Conservation (phyloP, 2,888 invertebrate genomes). For the Tenodera sinensis region DNA sequence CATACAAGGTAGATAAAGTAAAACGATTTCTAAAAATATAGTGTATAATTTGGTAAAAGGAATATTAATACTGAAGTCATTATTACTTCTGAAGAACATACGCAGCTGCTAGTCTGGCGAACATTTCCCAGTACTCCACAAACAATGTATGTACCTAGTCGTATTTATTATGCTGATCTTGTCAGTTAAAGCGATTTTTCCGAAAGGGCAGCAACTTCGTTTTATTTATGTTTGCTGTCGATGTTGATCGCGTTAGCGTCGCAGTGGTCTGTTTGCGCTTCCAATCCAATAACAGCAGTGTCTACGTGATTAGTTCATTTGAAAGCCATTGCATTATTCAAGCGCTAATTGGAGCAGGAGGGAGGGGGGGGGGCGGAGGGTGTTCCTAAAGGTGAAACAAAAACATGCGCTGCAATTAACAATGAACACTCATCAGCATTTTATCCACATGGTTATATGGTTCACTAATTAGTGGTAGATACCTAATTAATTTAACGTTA, state of each 20-base stretch:
- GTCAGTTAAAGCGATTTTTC: background rate
- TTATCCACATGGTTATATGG: background rate
- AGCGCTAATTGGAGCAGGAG: background rate
- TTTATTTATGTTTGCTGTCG: background rate
- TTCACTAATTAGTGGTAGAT: background rate
- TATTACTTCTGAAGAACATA: too few relatives aligned
- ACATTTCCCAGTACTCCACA: background rate
- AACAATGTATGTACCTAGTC: background rate
- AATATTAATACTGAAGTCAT: too few relatives aligned
- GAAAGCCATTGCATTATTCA: background rate
- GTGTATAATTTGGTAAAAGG: too few relatives aligned
- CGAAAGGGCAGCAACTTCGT: background rate
- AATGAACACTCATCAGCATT: background rate
- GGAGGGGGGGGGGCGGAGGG: too few relatives aligned
- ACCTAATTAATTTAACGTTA: too few relatives aligned
- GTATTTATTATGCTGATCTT: background rate
- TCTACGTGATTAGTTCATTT: background rate
- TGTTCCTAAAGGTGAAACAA: background rate
- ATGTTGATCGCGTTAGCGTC: background rate
- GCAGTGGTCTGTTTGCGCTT: background rate
- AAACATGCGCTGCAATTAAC: background rate
- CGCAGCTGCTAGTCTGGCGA: too few relatives aligned
- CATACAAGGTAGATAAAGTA: too few relatives aligned
- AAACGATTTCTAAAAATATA: too few relatives aligned
- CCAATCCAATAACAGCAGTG: background rate